Conservation (phyloP, 1,140 invertebrate genomes). For the Stratiolaelaps scimitus region DNA sequence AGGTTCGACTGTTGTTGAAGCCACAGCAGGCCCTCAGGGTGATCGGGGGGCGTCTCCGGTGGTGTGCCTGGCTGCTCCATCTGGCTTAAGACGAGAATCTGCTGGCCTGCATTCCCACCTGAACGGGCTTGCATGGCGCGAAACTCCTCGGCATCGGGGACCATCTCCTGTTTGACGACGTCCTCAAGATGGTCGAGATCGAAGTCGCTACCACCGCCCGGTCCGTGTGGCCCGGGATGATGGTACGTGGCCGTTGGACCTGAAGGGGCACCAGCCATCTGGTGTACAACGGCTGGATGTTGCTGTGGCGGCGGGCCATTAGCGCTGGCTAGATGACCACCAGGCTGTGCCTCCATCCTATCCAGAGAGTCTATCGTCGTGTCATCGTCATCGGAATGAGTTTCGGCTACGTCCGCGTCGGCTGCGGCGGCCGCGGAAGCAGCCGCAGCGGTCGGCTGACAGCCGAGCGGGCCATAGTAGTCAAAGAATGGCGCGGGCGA, state of each 20-base stretch:
- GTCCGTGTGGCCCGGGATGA: background rate
- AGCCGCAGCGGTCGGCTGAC: background rate
- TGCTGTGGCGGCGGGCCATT: too few species aligned
- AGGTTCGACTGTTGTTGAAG: conserved; percentile 22
- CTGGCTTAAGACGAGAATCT: conserved; percentile 10
- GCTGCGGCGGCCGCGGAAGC: conserved; percentile 5
- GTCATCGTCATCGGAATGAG: conserved; percentile 26
- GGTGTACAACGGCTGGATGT: background rate
- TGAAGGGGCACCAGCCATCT: background rate
- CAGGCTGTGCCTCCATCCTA: conserved; percentile 15
- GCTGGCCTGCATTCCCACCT: background rate
- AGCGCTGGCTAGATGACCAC: too few species aligned
- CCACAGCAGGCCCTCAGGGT: conserved; percentile 11
- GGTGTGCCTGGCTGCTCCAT: conserved; percentile 24
- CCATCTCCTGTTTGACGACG: conserved; percentile 26
- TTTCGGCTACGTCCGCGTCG: background rate
- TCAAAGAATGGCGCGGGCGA: conserved; percentile 24
- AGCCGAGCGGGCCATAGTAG: conserved; percentile 1
- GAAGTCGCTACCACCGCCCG: conserved; percentile 8
- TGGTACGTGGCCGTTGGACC: conserved; percentile 16
- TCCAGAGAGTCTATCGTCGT: conserved; percentile 26
- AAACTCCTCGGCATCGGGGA: conserved; percentile 23
- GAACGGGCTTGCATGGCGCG: conserved; percentile 18
- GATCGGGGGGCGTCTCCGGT: conserved; percentile 20
- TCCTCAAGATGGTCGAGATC: conserved; percentile 25